Evolutionary conservation across 2,888 invertebrate species (phyloP).

Genomic region (Rotaria magnacalcarata): DNA sequence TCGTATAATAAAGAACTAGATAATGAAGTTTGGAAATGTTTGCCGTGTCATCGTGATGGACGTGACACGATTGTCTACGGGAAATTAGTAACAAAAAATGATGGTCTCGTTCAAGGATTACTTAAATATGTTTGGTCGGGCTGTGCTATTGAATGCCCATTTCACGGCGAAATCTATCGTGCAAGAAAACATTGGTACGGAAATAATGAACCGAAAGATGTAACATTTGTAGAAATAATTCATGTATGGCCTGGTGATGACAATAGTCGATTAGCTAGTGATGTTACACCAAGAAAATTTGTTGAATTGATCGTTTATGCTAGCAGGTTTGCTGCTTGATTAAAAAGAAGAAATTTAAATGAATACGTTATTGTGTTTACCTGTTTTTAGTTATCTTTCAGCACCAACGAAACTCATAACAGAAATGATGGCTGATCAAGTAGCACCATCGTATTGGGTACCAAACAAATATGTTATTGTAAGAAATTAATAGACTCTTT

Average conservation of each 20-base stretch:
- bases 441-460: conserved; percentile 76
- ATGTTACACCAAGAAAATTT: conserved; percentile 40
- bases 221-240: conserved; percentile 61
- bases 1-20: conserved; percentile 73
- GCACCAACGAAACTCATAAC: conserved; percentile 68
- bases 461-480: conserved; percentile 66
- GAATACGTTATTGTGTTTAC: too few species aligned
- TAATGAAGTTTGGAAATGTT: conserved; percentile 61
- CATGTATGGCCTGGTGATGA: conserved; percentile 48
- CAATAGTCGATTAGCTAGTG: conserved; percentile 21
- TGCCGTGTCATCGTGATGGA: conserved; percentile 66
- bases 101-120: conserved; percentile 68
- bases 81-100: conserved; percentile 60
- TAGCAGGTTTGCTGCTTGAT: conserved; percentile 61
- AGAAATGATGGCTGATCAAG: conserved; percentile 73
- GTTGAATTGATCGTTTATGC: conserved; percentile 68
- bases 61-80: conserved; percentile 66
- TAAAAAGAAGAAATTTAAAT: conserved; percentile 58
- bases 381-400: conserved; percentile 6
- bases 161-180: conserved; percentile 70
- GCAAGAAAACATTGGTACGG: conserved; percentile 77
- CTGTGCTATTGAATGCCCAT: conserved; percentile 71
- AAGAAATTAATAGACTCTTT: not conserved
- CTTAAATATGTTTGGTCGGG: conserved; percentile 70
- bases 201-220: conserved; percentile 69